phyloP scores from a whole-genome alignment of 2,888 invertebrate species.

The Toxonevra muliebris region DNA sequence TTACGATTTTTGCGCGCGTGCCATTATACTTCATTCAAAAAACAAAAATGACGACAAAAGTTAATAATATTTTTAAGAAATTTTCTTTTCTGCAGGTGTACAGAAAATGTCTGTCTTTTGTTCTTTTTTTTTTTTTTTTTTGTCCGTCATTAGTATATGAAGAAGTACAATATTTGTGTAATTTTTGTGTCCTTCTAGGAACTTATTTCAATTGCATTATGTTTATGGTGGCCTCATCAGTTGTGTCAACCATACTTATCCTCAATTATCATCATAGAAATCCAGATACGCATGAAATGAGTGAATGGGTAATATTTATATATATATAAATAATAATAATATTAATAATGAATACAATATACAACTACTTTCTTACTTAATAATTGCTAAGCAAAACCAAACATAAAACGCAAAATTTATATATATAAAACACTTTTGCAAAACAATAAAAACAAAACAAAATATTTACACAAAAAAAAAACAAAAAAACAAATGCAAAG shows the following conservation, averaged over 20 bases:
- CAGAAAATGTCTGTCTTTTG: conserved; percentile 8
- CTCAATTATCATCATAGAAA: conserved; percentile 98
- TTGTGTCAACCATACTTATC: conserved; percentile 96
- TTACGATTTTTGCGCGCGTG: too few relatives aligned
- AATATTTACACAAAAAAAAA: conserved; percentile 12
- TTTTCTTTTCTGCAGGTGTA: conserved; percentile 17
- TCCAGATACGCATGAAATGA: conserved; percentile 97
- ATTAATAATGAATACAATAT: conserved; percentile 42
- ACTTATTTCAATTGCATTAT: conserved; percentile 99
- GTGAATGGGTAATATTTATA: conserved; percentile 83
- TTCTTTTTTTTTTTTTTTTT: conserved; percentile 10
- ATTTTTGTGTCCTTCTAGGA: conserved; percentile 73
- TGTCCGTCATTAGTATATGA: conserved; percentile 30
- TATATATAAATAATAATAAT: conserved; percentile 9
- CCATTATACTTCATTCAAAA: conserved; percentile 3
- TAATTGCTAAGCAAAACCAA: conserved; percentile 15
- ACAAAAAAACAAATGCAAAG: conserved; percentile 6
- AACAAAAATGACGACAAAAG: conserved; percentile 9
- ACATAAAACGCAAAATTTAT: conserved; percentile 8
- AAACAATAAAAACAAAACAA: conserved; percentile 5
- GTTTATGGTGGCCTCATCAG: conserved; percentile 99
- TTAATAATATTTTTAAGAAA: conserved; percentile 9
- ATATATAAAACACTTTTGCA: conserved; percentile 7
- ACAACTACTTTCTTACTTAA: conserved; percentile 50
- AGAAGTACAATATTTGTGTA: conserved; percentile 63